Evolutionary conservation across 1,140 invertebrate genomes (phyloP), one percentile per base, ranked within the genome.

Genomic region (Diachasmimorpha longicaudata): DNA sequence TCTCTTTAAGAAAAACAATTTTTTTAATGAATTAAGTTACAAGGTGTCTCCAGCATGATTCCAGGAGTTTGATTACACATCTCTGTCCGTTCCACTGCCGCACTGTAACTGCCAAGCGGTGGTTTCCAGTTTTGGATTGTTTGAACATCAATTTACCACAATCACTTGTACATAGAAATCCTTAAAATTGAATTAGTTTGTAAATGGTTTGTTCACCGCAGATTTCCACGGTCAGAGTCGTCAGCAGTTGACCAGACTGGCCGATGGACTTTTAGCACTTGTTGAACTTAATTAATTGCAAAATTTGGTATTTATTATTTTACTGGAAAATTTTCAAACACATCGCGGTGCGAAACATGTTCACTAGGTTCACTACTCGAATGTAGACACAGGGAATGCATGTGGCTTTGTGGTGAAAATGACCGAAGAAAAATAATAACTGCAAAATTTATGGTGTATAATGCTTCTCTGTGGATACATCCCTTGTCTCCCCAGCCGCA

Each of bases 341-440:
- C 39, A 42, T 1, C 9, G 0, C 11, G 9, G 13, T 42, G 11
- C 11, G 4, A 16, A n/a, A 52, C 48, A 16, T 19, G 19, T 52
- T 52, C 19, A 52, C 48, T 52, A 3, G 48, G 6, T 16, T n/a
- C 0, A 52, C 19, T 9, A n/a, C 48, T 19, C 19, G 48, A 25
- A 25, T 63, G 31, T 63, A 63, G 0, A 23, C 10, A 19, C 58
- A 6, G 58, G 31, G 23, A 63, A 19, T 63, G 58, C 23, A 31
- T 63, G 58, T 63, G 58, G 58, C 58, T 63, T 63, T 63, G 58
- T 63, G 58, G 58, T 63, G 23, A 63, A 63, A 63, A 23, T 31
- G 21, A 14, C 58, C 19, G 31, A 31, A 63, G 23, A 63, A 63
- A 63, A 63, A 63, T 63, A 63, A 63, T 63, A 63, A 63, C 58